Evolutionary conservation across 2,888 invertebrate species (phyloP).

Genomic region (Eueremaeus valkanovi): DNA sequence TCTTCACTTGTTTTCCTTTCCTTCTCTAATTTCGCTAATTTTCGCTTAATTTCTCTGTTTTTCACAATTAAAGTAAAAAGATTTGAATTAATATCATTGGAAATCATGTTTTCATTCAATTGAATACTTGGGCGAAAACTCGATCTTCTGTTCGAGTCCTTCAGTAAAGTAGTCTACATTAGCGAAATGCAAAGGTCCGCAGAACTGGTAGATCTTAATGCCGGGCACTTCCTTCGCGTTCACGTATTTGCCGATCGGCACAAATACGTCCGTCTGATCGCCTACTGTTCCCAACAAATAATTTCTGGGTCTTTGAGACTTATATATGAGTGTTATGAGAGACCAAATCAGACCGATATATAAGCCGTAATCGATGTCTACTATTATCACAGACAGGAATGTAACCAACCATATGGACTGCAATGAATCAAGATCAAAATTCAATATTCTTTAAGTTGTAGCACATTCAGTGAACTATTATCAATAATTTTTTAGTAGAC

Average conservation of each 20-base stretch:
- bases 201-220: conserved; percentile 71
- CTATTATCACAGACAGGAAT: conserved; percentile 67
- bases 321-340: conserved; percentile 61
- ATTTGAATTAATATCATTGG: not conserved
- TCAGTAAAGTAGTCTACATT: conserved; percentile 45
- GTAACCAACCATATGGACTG: conserved; percentile 70
- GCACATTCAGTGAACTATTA: too few species aligned
- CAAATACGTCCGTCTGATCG: conserved; percentile 69
- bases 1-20: too few species aligned
- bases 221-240: conserved; percentile 65
- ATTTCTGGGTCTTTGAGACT: conserved; percentile 36
- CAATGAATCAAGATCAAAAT: conserved; percentile 40
- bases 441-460: too few species aligned
- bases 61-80: too few species aligned
- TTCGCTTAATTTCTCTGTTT: not conserved
- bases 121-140: too few species aligned
- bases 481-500: too few species aligned
- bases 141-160: too few species aligned
- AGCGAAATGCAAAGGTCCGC: conserved; percentile 57
- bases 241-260: conserved; percentile 66
- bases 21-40: too few species aligned
- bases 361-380: conserved; percentile 79
- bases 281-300: conserved; percentile 65
- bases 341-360: conserved; percentile 69
- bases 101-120: not conserved